These are phyloP conservation scores for Laupala kohalensis DNA, from an alignment of 1,140 invertebrate species.

Conservation along the genomic window DNA sequence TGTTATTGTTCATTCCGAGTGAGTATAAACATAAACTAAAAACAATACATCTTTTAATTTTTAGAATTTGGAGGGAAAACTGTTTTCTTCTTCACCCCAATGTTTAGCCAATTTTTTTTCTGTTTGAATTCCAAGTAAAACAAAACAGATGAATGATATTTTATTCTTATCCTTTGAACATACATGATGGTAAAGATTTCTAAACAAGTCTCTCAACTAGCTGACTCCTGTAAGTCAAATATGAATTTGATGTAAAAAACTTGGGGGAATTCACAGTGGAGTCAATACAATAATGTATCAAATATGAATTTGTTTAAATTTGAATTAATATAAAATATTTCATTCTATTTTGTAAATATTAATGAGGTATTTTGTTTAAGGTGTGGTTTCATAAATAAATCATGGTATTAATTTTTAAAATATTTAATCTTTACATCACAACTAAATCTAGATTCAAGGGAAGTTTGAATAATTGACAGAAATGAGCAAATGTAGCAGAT, in stretches of 20 bases:
- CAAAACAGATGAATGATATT: neutral
- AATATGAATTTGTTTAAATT: neutral
- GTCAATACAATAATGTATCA: neutral
- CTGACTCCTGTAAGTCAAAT: too few species aligned
- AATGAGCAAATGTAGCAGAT: too few species aligned
- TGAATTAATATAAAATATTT: too few species aligned
- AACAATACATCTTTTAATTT: neutral
- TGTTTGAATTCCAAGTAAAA: too few species aligned
- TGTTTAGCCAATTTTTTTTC: neutral
- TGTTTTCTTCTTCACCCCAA: neutral
- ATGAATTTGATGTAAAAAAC: neutral
- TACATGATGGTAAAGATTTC: neutral
- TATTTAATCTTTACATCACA: too few species aligned
- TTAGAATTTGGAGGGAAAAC: neutral
- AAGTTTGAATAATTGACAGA: too few species aligned
- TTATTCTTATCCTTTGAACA: neutral
- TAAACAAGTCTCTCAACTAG: neutral
- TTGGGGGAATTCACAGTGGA: neutral
- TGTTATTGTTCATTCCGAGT: slow-evolving; percentile 8
- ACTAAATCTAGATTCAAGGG: too few species aligned
- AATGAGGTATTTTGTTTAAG: too few species aligned
- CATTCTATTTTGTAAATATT: too few species aligned
- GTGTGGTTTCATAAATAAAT: too few species aligned
- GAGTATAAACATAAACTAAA: neutral
- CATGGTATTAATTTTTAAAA: too few species aligned